phyloP scores from a whole-genome alignment of 37 sponge, comb jelly and placozoan genomes.

The Chondrilla cf. caribensis region DNA sequence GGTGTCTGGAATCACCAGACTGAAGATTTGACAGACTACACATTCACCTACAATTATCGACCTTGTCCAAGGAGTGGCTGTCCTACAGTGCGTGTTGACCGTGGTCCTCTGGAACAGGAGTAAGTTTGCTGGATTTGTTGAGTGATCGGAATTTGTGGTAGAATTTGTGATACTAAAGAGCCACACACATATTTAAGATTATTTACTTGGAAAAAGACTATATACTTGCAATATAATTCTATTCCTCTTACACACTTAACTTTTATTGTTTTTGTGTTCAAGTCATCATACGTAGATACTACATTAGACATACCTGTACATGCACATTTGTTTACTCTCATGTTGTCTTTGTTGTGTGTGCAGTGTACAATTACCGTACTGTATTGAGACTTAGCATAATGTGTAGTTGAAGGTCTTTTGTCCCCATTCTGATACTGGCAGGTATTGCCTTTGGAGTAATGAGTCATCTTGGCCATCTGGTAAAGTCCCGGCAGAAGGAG shows the following conservation, averaged over 20 bases:
- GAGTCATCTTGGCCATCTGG: constrained; percentile 51
- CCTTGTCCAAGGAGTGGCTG: constrained; percentile 76
- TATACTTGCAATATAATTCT: too few species aligned
- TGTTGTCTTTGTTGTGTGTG: background rate
- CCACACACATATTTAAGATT: too few species aligned
- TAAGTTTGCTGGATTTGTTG: background rate
- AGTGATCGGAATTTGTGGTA: too few species aligned
- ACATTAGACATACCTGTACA: too few species aligned
- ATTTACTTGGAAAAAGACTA: too few species aligned
- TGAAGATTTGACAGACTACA: constrained; percentile 15
- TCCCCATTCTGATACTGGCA: constrained; percentile 1
- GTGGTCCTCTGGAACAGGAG: constrained; percentile 27
- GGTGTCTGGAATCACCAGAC: constrained; percentile 49
- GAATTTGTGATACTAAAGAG: too few species aligned
- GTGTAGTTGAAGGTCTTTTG: background rate
- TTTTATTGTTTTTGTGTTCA: too few species aligned
- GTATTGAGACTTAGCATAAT: too few species aligned
- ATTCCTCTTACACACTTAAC: too few species aligned
- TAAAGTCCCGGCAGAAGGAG: constrained; percentile 45
- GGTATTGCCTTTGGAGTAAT: constrained; percentile 72
- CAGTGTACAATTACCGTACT: too few species aligned
- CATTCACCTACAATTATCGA: constrained; percentile 51
- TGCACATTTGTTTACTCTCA: background rate
- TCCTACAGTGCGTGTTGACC: constrained; percentile 16
- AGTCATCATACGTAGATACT: too few species aligned